A percentile compares a stretch with the other conserved stretches of the same genome.
Conservation (phyloP, 2,888 invertebrate genomes). For the Erannis defoliaria region DNA sequence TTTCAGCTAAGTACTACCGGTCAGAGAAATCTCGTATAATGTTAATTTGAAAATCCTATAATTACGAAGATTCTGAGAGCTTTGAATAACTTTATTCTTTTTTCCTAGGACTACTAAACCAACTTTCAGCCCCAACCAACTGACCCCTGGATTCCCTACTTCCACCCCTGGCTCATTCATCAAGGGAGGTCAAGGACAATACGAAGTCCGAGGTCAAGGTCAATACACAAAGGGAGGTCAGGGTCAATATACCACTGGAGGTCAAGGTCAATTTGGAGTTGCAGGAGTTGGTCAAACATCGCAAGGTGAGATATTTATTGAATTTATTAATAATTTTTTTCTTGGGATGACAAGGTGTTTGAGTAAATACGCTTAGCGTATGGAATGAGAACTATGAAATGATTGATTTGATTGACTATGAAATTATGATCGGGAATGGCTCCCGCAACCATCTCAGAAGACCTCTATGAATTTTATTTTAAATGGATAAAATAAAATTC, state of each 20-base stretch:
- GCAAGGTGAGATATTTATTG: constrained; percentile 36
- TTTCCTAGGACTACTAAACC: constrained; percentile 46
- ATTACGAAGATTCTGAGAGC: not conserved
- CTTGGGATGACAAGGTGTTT: no score
- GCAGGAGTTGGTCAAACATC: constrained; percentile 38
- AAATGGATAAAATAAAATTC: no score
- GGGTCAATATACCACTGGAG: constrained; percentile 48
- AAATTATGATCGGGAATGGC: no score
- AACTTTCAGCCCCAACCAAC: constrained; percentile 61
- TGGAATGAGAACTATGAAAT: no score
- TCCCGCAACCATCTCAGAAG: no score
- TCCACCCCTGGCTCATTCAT: constrained; percentile 50
- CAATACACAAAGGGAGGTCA: constrained; percentile 47
- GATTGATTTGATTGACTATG: no score
- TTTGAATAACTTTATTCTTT: not conserved
- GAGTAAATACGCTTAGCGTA: no score
- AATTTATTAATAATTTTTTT: no score
- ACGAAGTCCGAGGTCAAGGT: constrained; percentile 50
- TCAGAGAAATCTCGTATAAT: no score
- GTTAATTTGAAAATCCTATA: not conserved
- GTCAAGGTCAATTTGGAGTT: constrained; percentile 48
- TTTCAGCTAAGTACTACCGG: no score
- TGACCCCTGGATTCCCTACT: constrained; percentile 62
- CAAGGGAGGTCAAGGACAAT: constrained; percentile 61
- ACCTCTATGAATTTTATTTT: no score